phyloP scores from a whole-genome alignment of 2,113 vertebrate genomes.

The Forbesichthys agassizii region DNA sequence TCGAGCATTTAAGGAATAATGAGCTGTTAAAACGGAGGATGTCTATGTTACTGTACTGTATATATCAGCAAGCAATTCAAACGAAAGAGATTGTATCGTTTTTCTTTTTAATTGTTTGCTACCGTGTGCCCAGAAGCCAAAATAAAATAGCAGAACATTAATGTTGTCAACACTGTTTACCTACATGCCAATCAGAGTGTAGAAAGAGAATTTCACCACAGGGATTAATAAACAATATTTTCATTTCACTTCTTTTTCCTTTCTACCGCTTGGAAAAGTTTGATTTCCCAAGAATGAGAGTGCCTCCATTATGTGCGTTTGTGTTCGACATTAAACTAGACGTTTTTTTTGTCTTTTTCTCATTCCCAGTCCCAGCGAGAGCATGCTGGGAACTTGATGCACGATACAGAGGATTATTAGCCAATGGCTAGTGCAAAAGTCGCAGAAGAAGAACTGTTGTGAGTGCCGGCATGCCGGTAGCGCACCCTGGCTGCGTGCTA shows the following conservation, averaged over 20 bases:
- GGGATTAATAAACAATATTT: neutral
- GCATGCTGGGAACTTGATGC: slow-evolving; percentile 20
- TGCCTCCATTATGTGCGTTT: neutral
- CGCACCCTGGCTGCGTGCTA: slow-evolving; percentile 67
- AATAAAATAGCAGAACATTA: no score
- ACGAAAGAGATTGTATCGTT: no score
- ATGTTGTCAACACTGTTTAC: no score
- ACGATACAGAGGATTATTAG: slow-evolving; percentile 32
- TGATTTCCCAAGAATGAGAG: no score
- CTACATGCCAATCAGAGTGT: no score
- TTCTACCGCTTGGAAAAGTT: no score
- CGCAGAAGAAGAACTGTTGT: neutral
- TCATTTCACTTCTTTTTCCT: no score
- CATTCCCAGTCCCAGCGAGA: slow-evolving; percentile 27
- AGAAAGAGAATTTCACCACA: neutral
- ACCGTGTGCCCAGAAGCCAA: no score
- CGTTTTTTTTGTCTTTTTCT: slow-evolving; percentile 31
- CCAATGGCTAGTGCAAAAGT: slow-evolving; percentile 23
- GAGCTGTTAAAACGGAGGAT: no score
- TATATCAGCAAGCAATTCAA: no score
- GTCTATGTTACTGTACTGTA: neutral
- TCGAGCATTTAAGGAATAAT: no score
- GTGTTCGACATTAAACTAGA: neutral
- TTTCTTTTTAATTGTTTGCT: no score
- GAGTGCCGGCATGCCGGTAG: slow-evolving; percentile 45